Conservation (phyloP, 2,888 invertebrate genomes). For the Deroplatys truncata region DNA sequence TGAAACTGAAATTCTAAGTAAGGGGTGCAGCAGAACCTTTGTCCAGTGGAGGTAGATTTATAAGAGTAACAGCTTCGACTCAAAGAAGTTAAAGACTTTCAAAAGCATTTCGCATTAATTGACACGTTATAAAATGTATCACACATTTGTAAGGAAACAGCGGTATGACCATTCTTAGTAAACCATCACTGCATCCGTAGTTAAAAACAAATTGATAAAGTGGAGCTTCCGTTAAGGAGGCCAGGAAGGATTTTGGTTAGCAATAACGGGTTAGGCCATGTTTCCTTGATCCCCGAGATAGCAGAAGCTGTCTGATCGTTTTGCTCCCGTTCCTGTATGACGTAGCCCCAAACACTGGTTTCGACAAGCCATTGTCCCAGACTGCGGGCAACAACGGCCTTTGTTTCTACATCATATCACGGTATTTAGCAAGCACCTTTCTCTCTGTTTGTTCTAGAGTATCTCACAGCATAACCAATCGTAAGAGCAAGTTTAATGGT, state of each 20-base stretch:
- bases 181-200: too few relatives aligned
- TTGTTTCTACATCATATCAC: neutral
- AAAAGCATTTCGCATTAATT: too few relatives aligned
- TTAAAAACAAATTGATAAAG: neutral
- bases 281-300: constrained; percentile 6
- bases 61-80: too few relatives aligned
- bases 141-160: too few relatives aligned
- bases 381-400: neutral
- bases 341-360: neutral
- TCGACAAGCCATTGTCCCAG: neutral
- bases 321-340: neutral
- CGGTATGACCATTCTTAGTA: too few relatives aligned
- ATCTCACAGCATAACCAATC: too few relatives aligned
- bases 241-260: neutral
- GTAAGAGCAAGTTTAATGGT: too few relatives aligned
- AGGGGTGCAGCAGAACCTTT: too few relatives aligned
- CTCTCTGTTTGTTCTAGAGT: neutral
- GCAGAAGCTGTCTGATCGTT: neutral
- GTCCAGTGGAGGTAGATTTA: too few relatives aligned
- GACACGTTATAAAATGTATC: too few relatives aligned
- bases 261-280: neutral
- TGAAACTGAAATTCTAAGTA: too few relatives aligned
- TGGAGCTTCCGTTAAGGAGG: neutral
- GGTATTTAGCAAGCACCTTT: neutral
- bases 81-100: too few relatives aligned